phyloP scores from a whole-genome alignment of 2,113 vertebrate genomes.

The Mormyrus lacerda region DNA sequence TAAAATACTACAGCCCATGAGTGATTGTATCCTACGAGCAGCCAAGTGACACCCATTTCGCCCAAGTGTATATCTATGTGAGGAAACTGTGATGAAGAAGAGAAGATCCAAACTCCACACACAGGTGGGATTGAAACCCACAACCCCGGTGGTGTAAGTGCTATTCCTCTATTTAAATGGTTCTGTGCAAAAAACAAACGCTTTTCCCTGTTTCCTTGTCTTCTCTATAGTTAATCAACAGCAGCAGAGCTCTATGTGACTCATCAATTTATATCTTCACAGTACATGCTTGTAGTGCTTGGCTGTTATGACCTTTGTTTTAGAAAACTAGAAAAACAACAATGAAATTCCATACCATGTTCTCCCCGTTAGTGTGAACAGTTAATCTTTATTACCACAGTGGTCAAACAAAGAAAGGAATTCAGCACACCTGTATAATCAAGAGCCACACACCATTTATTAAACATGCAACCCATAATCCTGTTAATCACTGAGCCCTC shows the following conservation, averaged over 20 bases:
- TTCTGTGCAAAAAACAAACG: background rate
- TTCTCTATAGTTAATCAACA: background rate
- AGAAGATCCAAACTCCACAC: background rate
- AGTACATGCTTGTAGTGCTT: background rate
- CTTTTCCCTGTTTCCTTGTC: background rate
- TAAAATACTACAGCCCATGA: no score
- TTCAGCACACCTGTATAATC: conserved; percentile 43
- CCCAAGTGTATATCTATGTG: background rate
- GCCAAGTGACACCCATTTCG: background rate
- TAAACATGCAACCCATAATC: conserved; percentile 59
- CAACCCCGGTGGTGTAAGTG: background rate
- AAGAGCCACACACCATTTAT: conserved; percentile 55
- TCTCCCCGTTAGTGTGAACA: background rate
- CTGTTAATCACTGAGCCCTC: conserved; percentile 31
- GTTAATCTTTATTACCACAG: background rate
- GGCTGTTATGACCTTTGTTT: background rate
- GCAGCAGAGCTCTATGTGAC: background rate
- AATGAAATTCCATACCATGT: background rate
- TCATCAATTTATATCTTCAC: background rate
- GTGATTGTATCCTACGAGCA: background rate
- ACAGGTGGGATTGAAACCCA: background rate
- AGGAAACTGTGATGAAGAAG: background rate
- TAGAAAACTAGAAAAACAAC: background rate
- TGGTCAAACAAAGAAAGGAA: conserved; percentile 5
- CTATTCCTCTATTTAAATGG: background rate